Conservation (phyloP, 2,888 invertebrate species). For the Mesorhabditis belari region DNA sequence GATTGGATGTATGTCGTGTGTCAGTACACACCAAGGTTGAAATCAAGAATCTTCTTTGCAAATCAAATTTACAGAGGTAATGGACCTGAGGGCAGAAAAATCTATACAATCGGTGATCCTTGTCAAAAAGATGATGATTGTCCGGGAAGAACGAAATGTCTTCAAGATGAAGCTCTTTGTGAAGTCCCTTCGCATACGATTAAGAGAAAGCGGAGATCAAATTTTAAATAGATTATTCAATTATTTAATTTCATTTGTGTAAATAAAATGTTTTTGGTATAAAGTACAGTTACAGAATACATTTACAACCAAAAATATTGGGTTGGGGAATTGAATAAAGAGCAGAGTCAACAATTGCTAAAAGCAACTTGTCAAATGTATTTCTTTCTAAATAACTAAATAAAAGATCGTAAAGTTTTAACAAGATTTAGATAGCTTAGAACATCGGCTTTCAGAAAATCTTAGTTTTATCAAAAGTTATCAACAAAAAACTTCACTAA, state of each 20-base stretch:
- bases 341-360: conserved; percentile 94
- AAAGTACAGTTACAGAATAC: no score
- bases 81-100: background rate
- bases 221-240: background rate
- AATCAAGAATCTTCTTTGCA: no score
- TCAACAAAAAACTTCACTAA: no score
- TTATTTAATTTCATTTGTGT: background rate
- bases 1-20: background rate
- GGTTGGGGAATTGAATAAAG: conserved; percentile 99
- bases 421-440: no score
- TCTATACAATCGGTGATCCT: background rate
- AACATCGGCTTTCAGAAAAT: no score
- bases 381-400: background rate
- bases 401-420: no score
- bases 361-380: conserved; percentile 62
- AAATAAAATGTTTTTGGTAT: background rate
- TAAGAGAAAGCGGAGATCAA: background rate
- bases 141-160: background rate
- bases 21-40: background rate
- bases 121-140: background rate
- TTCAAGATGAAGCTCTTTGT: background rate
- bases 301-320: no score
- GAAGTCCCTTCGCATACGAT: background rate
- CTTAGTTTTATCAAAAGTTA: no score
- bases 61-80: background rate